Evolutionary conservation across 2,888 invertebrate genomes (phyloP).

Genomic region (Drosophila mimica): DNA sequence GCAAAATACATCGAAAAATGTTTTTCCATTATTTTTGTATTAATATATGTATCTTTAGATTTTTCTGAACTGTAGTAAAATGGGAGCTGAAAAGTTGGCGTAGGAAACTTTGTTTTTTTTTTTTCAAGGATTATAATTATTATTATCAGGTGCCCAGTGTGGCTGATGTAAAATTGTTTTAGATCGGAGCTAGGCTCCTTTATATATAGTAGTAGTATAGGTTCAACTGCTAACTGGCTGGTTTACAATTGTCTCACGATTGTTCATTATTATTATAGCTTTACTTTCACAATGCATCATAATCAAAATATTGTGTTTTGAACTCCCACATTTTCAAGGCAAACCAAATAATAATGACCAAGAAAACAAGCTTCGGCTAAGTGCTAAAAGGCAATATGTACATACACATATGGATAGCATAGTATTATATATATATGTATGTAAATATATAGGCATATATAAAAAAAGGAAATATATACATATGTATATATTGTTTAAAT

Average conservation of each 20-base stretch:
- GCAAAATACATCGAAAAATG: constrained; percentile 33
- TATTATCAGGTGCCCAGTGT: constrained; percentile 16
- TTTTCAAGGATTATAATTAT: constrained; percentile 13
- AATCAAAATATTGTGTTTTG: constrained; percentile 20
- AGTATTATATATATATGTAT: constrained; percentile 10
- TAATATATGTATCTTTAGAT: neutral
- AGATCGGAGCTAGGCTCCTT: constrained; percentile 48
- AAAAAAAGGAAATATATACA: neutral
- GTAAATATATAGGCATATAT: constrained; percentile 10
- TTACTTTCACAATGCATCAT: constrained; percentile 9
- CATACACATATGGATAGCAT: constrained; percentile 13
- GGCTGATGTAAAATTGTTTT: constrained; percentile 27
- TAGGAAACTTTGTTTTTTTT: constrained; percentile 41
- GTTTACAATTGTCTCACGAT: constrained; percentile 46
- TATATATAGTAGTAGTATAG: constrained; percentile 4
- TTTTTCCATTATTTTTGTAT: neutral
- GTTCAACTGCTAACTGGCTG: constrained; percentile 51
- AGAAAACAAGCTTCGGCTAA: constrained; percentile 18
- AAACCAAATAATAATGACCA: constrained; percentile 4
- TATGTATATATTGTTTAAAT: constrained; percentile 32
- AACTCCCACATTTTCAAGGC: constrained; percentile 12
- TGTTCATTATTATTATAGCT: constrained; percentile 1
- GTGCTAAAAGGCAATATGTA: constrained; percentile 24
- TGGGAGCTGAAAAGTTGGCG: constrained; percentile 55
- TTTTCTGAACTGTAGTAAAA: constrained; percentile 9